Evolutionary conservation across 2,797 vertebrate genomes (phyloP).

Genomic region (Notolepis coatsorum): DNA sequence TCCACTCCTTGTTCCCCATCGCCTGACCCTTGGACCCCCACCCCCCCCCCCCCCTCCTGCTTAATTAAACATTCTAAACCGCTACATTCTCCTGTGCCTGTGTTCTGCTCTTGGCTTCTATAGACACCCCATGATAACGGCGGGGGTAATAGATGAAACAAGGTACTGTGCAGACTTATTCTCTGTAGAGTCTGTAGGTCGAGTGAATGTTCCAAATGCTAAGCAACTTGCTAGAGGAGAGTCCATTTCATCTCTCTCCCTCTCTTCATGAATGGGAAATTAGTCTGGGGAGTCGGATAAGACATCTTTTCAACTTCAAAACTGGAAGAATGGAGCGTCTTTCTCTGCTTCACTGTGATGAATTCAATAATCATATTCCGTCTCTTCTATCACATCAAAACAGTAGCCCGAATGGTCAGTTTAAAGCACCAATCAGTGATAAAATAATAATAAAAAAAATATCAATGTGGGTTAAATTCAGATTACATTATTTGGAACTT

Average conservation of each 20-base stretch:
- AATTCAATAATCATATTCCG: neutral
- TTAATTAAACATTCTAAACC: no score
- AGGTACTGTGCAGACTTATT: no score
- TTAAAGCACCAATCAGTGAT: no score
- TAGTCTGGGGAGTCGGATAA: neutral
- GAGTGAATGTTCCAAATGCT: constrained; percentile 44
- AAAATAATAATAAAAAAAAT: neutral
- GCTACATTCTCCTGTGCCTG: no score
- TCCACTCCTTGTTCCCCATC: no score
- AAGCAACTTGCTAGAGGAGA: constrained; percentile 27
- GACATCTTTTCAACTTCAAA: constrained; percentile 9
- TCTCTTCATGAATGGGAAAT: constrained; percentile 47
- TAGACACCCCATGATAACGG: no score
- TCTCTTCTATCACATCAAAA: neutral
- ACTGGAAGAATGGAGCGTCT: constrained; percentile 28
- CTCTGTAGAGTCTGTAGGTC: neutral
- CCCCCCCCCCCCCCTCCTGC: no score
- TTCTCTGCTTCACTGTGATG: neutral
- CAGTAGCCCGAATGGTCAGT: no score
- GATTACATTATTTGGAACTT: no score
- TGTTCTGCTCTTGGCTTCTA: no score
- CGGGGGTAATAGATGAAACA: no score
- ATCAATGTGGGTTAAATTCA: neutral
- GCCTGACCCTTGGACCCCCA: no score
- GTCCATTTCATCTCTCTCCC: neutral